Percentiles rank a stretch among this genome's conserved stretches.
phyloP scores from a whole-genome alignment of 2,113 vertebrate species.

The Anolis carolinensis region DNA sequence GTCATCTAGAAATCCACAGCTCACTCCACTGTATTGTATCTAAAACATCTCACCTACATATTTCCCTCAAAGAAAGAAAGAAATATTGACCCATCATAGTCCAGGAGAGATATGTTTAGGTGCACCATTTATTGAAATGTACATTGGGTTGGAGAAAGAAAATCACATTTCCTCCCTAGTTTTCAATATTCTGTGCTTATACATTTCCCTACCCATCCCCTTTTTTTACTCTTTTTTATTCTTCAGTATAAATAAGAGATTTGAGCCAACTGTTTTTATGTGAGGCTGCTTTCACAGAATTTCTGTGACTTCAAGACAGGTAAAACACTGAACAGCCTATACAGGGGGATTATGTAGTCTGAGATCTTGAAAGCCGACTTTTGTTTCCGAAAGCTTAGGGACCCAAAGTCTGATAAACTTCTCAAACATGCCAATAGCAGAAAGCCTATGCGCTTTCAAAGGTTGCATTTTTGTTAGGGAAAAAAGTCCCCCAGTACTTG shows the following conservation, averaged over 20 bases:
- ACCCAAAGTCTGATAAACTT: conserved; percentile 5
- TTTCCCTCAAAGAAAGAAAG: background rate
- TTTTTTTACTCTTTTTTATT: background rate
- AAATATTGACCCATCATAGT: too few relatives aligned
- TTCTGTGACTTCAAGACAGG: background rate
- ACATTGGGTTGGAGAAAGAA: background rate
- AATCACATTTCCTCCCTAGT: background rate
- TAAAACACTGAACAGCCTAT: background rate
- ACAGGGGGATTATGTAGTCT: background rate
- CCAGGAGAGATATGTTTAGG: background rate
- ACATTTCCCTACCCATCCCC: background rate
- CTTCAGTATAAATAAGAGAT: background rate
- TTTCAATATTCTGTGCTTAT: background rate
- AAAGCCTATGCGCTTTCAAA: background rate
- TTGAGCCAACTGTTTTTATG: background rate
- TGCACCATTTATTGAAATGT: background rate
- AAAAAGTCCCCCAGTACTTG: conserved; percentile 32
- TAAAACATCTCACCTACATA: background rate
- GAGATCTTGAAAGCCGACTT: background rate
- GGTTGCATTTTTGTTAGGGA: background rate
- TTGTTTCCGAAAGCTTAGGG: background rate
- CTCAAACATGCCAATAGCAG: conserved; percentile 1
- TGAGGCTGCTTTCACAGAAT: background rate
- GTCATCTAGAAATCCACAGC: background rate
- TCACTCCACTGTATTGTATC: background rate